Evolutionary conservation across 2,888 invertebrate species (phyloP).

Genomic region (Dicranocentrus wangi): DNA sequence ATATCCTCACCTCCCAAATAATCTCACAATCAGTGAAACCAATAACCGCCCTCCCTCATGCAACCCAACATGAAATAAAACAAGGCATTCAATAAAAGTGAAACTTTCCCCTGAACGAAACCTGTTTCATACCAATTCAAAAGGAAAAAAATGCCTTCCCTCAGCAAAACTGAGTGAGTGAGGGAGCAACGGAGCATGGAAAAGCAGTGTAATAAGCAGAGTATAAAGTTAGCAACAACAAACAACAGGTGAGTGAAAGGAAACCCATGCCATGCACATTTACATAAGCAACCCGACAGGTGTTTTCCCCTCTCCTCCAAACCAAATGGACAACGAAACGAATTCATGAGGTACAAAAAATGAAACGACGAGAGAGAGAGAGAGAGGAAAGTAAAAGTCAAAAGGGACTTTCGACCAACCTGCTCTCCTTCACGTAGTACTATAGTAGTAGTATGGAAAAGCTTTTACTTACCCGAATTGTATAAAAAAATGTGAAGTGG

Average conservation of each 20-base stretch:
- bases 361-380: constrained; percentile 16
- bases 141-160: neutral
- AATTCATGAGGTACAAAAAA: constrained; percentile 39
- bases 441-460: neutral
- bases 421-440: constrained; percentile 33
- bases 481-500: neutral
- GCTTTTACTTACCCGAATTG: constrained; percentile 16
- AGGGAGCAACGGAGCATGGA: constrained; percentile 59
- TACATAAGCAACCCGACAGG: constrained; percentile 65
- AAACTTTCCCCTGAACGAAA: constrained; percentile 22
- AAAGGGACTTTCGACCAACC: constrained; percentile 24
- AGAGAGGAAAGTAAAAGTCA: neutral
- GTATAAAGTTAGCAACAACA: constrained; percentile 44
- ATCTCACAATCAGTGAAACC: constrained; percentile 32
- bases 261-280: constrained; percentile 44
- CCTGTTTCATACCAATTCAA: neutral
- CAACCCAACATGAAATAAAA: constrained; percentile 50
- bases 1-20: neutral
- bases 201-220: constrained; percentile 35
- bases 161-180: neutral
- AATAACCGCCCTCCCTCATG: constrained; percentile 58
- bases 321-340: neutral
- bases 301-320: constrained; percentile 46
- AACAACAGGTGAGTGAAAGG: constrained; percentile 66
- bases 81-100: constrained; percentile 38